phyloP scores from a whole-genome alignment of 2,113 vertebrate species.

The Setophaga petechia region DNA sequence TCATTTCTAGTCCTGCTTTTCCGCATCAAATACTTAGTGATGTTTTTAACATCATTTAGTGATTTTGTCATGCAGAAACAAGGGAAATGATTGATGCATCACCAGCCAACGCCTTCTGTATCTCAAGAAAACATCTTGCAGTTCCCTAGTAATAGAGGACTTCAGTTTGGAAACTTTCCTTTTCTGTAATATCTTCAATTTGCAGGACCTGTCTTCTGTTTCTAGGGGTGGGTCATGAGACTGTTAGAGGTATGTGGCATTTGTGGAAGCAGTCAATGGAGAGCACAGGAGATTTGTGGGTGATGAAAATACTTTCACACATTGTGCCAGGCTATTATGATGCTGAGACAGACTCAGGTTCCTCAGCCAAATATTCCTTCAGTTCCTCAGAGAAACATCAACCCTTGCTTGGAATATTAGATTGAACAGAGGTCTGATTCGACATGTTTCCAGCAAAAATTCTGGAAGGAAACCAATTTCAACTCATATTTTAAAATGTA shows the following conservation, averaged over 20 bases:
- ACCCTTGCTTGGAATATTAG: slow-evolving; percentile 31
- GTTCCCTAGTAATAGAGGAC: neutral
- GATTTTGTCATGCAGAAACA: neutral
- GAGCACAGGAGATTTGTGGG: slow-evolving; percentile 15
- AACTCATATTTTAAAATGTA: slow-evolving; percentile 29
- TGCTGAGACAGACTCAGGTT: slow-evolving; percentile 10
- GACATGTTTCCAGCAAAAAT: slow-evolving; percentile 9
- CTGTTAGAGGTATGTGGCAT: neutral
- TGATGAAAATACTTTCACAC: neutral
- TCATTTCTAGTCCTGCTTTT: neutral
- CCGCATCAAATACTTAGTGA: neutral
- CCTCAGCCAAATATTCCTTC: slow-evolving; percentile 48
- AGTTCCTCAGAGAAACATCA: slow-evolving; percentile 54
- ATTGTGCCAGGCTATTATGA: slow-evolving; percentile 13
- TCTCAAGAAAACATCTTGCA: neutral
- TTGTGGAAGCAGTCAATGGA: slow-evolving; percentile 27
- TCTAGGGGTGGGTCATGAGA: neutral
- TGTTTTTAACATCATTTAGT: neutral
- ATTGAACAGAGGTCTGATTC: slow-evolving; percentile 49
- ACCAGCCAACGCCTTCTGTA: neutral
- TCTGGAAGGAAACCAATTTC: slow-evolving; percentile 45
- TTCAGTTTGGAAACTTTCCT: slow-evolving; percentile 3
- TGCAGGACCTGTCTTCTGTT: neutral
- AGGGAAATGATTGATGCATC: neutral
- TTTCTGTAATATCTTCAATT: slow-evolving; percentile 12